These are phyloP conservation scores for Nasonovia ribisnigri DNA, from an alignment of 2,888 invertebrate genomes.

Conservation along the genomic window DNA sequence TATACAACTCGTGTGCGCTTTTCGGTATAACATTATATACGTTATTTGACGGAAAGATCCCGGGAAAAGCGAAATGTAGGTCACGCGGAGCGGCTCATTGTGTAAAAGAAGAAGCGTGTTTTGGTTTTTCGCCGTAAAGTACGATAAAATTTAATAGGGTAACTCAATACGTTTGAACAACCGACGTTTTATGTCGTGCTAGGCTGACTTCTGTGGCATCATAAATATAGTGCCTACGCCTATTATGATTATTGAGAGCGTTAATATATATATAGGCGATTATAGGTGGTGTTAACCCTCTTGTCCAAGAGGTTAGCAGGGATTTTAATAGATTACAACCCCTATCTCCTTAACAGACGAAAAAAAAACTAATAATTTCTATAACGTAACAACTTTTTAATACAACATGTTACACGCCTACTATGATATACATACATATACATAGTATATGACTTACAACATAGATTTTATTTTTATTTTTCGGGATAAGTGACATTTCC, in stretches of 20 bases:
- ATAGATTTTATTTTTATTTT: too few relatives aligned
- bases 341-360: neutral
- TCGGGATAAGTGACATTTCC: too few relatives aligned
- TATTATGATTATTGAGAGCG: neutral
- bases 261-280: neutral
- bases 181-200: neutral
- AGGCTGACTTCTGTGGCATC: neutral
- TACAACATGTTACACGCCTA: neutral
- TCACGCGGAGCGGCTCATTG: neutral
- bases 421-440: too few relatives aligned
- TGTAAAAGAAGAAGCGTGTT: neutral
- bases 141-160: slow-evolving; percentile 29
- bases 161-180: slow-evolving; percentile 9
- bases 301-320: neutral
- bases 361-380: neutral
- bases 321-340: neutral
- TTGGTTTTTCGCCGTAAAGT: neutral
- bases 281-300: neutral
- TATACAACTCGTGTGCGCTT: neutral
- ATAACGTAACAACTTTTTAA: neutral
- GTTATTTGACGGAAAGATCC: neutral
- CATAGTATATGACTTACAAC: too few relatives aligned
- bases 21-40: neutral
- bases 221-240: neutral
- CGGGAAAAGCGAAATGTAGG: neutral